Percentiles rank a stretch among this genome's conserved stretches.
Conservation (phyloP, 2,797 vertebrate genomes). For the Pristis pectinata region DNA sequence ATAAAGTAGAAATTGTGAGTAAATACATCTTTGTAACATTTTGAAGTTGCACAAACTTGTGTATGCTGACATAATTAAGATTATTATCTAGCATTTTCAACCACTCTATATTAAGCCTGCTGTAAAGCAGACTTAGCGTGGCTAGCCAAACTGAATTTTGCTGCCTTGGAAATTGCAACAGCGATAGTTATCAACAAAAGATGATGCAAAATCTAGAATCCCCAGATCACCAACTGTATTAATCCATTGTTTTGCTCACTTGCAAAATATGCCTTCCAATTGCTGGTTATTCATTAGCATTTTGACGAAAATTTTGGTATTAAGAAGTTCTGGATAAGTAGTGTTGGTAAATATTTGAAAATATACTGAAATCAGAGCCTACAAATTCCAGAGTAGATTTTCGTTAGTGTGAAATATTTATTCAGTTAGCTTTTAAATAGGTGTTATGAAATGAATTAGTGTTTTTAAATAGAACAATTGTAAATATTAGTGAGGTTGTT, state of each 20-base stretch:
- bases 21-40: background rate
- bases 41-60: constrained; percentile 16
- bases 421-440: background rate
- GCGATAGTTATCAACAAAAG: background rate
- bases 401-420: background rate
- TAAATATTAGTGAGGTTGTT: background rate
- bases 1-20: background rate
- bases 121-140: background rate
- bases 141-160: background rate
- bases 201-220: background rate
- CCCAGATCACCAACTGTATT: background rate
- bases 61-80: constrained; percentile 22
- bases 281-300: background rate
- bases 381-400: background rate
- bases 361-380: background rate
- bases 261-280: background rate
- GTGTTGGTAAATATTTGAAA: background rate
- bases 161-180: background rate
- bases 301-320: background rate
- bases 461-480: background rate
- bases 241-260: background rate
- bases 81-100: background rate
- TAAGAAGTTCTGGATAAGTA: background rate
- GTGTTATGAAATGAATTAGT: background rate
- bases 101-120: background rate